Conservation (phyloP, 2,113 vertebrate genomes). For the Saimiri boliviensis region DNA sequence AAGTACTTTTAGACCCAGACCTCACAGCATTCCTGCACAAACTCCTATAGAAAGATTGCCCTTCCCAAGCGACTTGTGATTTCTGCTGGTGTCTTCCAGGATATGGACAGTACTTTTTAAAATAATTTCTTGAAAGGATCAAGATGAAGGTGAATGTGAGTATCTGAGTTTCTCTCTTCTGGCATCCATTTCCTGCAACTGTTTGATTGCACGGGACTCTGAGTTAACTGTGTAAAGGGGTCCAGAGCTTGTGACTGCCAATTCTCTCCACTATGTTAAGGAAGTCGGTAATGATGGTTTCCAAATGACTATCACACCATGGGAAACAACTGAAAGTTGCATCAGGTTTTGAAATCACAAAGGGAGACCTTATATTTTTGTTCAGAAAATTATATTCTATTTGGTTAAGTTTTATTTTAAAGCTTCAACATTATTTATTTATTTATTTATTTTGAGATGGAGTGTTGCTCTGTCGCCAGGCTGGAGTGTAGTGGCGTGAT, state of each 20-base stretch:
- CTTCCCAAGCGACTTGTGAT: fast-evolving
- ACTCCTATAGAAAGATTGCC: fast-evolving
- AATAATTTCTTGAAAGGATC: neutral
- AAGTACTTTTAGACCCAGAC: neutral
- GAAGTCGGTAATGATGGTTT: neutral
- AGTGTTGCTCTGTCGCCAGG: too few species aligned
- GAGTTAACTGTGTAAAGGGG: neutral
- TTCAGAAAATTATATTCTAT: neutral
- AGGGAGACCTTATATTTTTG: neutral
- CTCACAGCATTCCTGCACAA: neutral
- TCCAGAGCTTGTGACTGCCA: neutral
- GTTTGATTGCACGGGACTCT: neutral
- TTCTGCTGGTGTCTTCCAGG: neutral
- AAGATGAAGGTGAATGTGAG: conserved; percentile 80
- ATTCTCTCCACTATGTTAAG: neutral
- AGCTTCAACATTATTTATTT: neutral
- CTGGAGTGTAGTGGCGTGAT: too few species aligned
- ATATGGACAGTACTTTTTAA: conserved; percentile 41
- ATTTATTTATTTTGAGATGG: too few species aligned
- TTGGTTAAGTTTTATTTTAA: neutral
- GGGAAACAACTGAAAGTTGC: neutral
- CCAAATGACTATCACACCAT: too few species aligned
- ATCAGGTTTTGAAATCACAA: neutral
- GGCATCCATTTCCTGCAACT: neutral
- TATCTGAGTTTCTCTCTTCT: neutral